Percentiles rank a stretch among this genome's conserved stretches.
Evolutionary conservation across 2,113 vertebrate genomes (phyloP).

Genomic region (Terrapene triunguis): DNA sequence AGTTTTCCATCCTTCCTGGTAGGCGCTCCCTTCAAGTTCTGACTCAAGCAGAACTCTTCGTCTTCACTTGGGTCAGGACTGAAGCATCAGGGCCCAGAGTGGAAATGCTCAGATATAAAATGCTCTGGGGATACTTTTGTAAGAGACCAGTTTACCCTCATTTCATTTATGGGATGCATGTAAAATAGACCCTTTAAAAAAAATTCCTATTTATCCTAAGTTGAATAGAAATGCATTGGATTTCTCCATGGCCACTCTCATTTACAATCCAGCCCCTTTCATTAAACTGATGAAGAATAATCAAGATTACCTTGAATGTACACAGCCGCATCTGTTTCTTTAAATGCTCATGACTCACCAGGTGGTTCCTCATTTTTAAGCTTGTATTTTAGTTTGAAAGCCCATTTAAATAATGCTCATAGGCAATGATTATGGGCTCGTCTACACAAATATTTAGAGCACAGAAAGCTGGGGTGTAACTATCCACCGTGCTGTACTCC

Average conservation of each 20-base stretch:
- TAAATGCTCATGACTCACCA: conserved; percentile 26
- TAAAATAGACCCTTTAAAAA: background rate
- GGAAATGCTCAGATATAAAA: background rate
- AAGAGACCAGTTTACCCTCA: background rate
- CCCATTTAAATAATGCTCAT: background rate
- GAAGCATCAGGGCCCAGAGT: background rate
- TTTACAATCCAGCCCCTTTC: background rate
- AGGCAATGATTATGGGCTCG: conserved; percentile 3
- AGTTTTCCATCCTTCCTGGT: background rate
- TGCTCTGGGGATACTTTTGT: background rate
- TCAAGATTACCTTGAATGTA: background rate
- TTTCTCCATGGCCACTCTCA: background rate
- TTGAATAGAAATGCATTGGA: background rate
- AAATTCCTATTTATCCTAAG: background rate
- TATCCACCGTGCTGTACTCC: too few relatives aligned
- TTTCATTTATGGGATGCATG: conserved; percentile 8
- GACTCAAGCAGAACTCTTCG: background rate
- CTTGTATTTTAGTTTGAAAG: conserved; percentile 32
- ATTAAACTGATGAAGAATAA: conserved; percentile 17
- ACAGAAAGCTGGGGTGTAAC: too few relatives aligned
- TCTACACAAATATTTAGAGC: too few relatives aligned
- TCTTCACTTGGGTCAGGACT: background rate
- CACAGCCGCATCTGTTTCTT: background rate
- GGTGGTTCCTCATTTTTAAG: conserved; percentile 11
- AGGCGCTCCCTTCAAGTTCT: background rate